phyloP scores from a whole-genome alignment of 2,888 invertebrate genomes.

The Eurois occulta region DNA sequence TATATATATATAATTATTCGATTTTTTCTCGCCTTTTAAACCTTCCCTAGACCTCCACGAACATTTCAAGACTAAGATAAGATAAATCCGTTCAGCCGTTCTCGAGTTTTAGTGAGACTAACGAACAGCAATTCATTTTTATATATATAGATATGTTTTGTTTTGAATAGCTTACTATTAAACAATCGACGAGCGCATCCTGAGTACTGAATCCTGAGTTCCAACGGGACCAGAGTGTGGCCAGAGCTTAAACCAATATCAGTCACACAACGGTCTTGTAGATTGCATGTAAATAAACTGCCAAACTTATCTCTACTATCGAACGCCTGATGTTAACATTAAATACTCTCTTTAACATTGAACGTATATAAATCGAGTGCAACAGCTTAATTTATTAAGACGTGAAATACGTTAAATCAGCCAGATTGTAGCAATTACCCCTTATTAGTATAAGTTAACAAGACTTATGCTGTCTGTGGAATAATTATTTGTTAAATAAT shows the following conservation, averaged over 20 bases:
- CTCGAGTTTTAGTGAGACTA: too few relatives aligned
- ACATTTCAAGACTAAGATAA: too few relatives aligned
- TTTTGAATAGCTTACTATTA: too few relatives aligned
- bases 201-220: too few relatives aligned
- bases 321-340: not conserved
- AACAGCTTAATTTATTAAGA: conserved; percentile 25
- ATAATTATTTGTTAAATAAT: conserved; percentile 47
- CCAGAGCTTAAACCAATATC: not conserved
- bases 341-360: conserved; percentile 23
- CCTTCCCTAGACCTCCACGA: too few relatives aligned
- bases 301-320: conserved; percentile 11
- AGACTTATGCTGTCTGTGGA: conserved; percentile 25
- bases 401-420: conserved; percentile 21
- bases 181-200: not conserved
- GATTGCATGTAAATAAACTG: not conserved
- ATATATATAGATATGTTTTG: too few relatives aligned
- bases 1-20: too few relatives aligned
- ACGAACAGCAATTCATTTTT: too few relatives aligned
- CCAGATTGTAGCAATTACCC: conserved; percentile 34
- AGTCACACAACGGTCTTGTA: not conserved
- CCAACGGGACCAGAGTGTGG: not conserved
- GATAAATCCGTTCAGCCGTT: too few relatives aligned
- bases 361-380: conserved; percentile 35
- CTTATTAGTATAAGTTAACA: conserved; percentile 38
- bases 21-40: too few relatives aligned